Base-by-base conservation (phyloP, 2,888 invertebrate species). In the Mythimna albipuncta region DNA sequence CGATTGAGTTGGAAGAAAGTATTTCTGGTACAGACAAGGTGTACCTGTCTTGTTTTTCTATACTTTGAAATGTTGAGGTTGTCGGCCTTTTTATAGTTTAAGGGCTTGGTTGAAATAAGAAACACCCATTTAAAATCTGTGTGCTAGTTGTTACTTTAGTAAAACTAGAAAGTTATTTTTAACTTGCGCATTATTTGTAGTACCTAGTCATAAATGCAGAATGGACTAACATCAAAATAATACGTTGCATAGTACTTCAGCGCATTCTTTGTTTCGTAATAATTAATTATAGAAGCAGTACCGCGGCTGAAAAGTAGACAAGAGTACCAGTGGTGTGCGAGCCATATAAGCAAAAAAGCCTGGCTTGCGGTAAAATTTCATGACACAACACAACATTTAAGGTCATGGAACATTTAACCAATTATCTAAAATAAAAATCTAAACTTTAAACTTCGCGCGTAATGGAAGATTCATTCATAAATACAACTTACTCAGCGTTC, bases 271-370 rank as follows among this genome's bases (percentile, higher is more conserved):
- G 64, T 72, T 67, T 65, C 61, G 59, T 69, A 66, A 84, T 82
- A 62, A 82, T 82, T 82, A 81, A 81, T 84, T 69, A 71, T 67
- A 62, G 70, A 50, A 26, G 32, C 38, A 65, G 70, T 72, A 6
- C 21, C 73, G 10, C 47, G 26, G 63, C 67, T 59, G 57, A 69
- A 68, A 41, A 67, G 64, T 71, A 58, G 58, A 63, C 68, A 58
- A 70, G 41, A 62, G 64, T 66, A 71, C 61, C 85, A 82, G n/a
- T n/a, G n/a, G n/a, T n/a, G n/a, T n/a, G n/a, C n/a, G n/a, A n/a
- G n/a, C n/a, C n/a, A n/a, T n/a, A n/a, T n/a, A n/a, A n/a, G n/a
- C n/a, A n/a, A n/a, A n/a, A n/a, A n/a, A n/a, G n/a, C n/a, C n/a
- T n/a, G n/a, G n/a, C n/a, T n/a, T n/a, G n/a, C n/a, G n/a, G n/a